phyloP scores from a whole-genome alignment of 2,113 vertebrate species.

The Prionailurus bengalensis region DNA sequence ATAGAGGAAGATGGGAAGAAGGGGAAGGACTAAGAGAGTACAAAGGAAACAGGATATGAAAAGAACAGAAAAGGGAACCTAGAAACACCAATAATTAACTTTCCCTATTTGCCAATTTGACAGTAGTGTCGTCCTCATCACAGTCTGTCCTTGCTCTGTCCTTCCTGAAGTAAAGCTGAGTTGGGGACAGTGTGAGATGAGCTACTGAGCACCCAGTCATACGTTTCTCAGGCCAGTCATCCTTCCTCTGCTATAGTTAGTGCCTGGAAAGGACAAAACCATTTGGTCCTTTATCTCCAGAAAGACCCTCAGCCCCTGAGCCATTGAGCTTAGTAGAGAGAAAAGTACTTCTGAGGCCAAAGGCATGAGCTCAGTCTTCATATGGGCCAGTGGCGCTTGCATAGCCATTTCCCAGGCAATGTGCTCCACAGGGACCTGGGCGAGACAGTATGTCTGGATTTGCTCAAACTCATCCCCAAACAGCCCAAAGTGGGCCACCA shows the following conservation, averaged over 20 bases:
- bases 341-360: conserved; percentile 69
- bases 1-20: not conserved
- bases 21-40: not conserved
- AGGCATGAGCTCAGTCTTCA: conserved; percentile 71
- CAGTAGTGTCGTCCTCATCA: not conserved
- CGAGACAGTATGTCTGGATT: conserved; percentile 77
- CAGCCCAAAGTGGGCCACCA: conserved; percentile 58
- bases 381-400: conserved; percentile 68
- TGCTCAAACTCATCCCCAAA: conserved; percentile 61
- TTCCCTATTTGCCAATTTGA: not conserved
- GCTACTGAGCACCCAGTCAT: not conserved
- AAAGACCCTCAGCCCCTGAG: conserved; percentile 54
- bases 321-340: conserved; percentile 65
- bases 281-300: conserved; percentile 53
- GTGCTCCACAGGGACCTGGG: conserved; percentile 65
- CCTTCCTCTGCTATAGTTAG: conserved; percentile 60
- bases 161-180: conserved; percentile 51
- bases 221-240: not conserved
- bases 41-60: conserved; percentile 2
- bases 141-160: not conserved
- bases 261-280: conserved; percentile 34
- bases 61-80: conserved; percentile 45
- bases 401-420: conserved; percentile 70
- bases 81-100: conserved; percentile 25
- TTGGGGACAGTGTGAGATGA: conserved; percentile 1